Evolutionary conservation across 1,140 invertebrate genomes (phyloP), one percentile per base, ranked within the genome.

Genomic region (Trichogramma pretiosum): DNA sequence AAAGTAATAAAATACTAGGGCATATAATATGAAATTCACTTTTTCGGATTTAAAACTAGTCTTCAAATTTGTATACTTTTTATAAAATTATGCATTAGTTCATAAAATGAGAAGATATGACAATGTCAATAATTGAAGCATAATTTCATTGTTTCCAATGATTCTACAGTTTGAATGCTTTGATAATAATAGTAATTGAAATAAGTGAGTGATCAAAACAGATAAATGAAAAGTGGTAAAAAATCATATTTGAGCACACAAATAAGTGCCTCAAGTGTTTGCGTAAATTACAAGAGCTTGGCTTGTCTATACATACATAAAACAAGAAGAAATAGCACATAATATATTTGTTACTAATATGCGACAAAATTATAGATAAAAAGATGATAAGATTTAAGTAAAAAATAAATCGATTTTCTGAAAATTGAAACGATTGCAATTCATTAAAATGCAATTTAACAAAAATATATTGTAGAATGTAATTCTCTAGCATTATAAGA

Each of bases 251-350:
- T 70, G 69, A 72, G 69, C 68, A 70, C 69, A 64, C 56, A 68
- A 68, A 64, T 67, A 72, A 72, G 69, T 72, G 69, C 69, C 69
- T 72, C 69, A 69, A 72, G 64, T 68, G 67, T 69, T n/a, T 68
- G 60, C 70, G 68, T 69, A 72, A 68, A 72, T 72, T 72, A 68
- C 60, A 62, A 61, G 63, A 66, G 65, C 63, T 66, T 68, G 64
- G 64, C 64, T 67, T 72, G 64, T 70, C 70, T 56, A 62, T 64
- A 70, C 61, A 68, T 62, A 68, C 57, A 65, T 58, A 63, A 64
- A 5, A 65, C 63, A 60, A 60, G 62, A 59, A 60, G 56, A 62
- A 46, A 58, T 65, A n/a, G 66, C 67, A 68, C 67, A 70, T 67
- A 62, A 70, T 70, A 68, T 68, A 68, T 70, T 70, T 70, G 66